Percentiles rank a stretch among this genome's conserved stretches.
Conservation (phyloP, 2,797 vertebrate genomes). For the Scolopax bukidnonensis region DNA sequence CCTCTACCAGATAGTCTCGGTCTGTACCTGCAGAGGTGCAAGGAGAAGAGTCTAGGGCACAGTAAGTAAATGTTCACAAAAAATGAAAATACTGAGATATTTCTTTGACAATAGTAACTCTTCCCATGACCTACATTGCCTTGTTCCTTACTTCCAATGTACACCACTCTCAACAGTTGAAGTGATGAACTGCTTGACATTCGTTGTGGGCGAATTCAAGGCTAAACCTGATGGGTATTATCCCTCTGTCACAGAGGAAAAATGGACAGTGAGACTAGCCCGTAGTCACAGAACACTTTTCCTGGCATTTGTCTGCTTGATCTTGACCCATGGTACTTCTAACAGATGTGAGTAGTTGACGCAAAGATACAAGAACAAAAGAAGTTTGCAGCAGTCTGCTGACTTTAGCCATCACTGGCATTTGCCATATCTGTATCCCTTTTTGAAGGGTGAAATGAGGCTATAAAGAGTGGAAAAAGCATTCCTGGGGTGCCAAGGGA, state of each 20-base stretch:
- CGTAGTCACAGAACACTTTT: background rate
- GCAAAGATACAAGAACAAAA: background rate
- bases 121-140: background rate
- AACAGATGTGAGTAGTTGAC: background rate
- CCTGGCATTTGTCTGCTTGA: background rate
- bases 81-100: background rate
- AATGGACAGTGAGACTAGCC: background rate
- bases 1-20: background rate
- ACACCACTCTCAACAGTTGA: background rate
- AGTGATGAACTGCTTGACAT: background rate
- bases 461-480: background rate
- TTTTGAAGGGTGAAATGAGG: background rate
- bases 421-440: background rate
- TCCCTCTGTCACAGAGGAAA: background rate
- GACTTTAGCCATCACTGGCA: background rate
- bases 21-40: background rate
- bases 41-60: background rate
- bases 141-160: background rate
- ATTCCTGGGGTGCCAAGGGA: background rate
- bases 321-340: background rate
- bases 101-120: background rate
- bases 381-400: background rate
- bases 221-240: background rate
- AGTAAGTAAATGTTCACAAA: background rate
- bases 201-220: background rate